Conservation (phyloP, 2,113 vertebrate genomes). For the Antennarius striatus region DNA sequence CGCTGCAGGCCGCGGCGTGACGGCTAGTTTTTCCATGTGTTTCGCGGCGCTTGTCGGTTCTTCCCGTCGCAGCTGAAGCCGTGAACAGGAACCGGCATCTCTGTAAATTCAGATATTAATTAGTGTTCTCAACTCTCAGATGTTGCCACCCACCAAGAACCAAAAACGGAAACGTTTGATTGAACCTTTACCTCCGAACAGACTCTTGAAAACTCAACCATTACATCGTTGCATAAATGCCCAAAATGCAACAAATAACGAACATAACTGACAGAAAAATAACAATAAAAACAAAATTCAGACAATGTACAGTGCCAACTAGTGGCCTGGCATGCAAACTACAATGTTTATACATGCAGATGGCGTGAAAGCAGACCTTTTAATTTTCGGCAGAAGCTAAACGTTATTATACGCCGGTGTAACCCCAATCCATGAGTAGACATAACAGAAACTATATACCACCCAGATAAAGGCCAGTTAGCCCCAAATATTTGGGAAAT, state of each 20-base stretch:
- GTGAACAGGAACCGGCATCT: background rate
- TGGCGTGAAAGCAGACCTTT: no score
- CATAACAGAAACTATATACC: background rate
- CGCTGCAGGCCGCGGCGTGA: constrained; percentile 35
- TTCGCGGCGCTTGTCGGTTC: background rate
- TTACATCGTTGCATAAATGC: no score
- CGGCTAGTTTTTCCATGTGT: constrained; percentile 44
- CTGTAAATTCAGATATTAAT: constrained; percentile 1
- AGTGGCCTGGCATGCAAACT: no score
- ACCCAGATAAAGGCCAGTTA: background rate
- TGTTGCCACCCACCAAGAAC: background rate
- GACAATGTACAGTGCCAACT: no score
- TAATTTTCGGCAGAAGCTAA: background rate
- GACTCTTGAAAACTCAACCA: no score
- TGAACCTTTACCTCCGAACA: no score
- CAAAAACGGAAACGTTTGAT: background rate
- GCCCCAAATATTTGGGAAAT: background rate
- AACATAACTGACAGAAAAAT: no score
- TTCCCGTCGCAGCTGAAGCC: background rate
- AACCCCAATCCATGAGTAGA: background rate
- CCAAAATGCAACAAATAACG: no score
- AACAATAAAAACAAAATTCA: no score
- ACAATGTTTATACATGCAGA: no score
- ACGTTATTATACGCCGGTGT: background rate
- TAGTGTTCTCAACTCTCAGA: background rate